Evolutionary conservation across 2,888 invertebrate genomes (phyloP), one percentile per base, ranked within the genome.

Genomic region (Drosophila mimica): DNA sequence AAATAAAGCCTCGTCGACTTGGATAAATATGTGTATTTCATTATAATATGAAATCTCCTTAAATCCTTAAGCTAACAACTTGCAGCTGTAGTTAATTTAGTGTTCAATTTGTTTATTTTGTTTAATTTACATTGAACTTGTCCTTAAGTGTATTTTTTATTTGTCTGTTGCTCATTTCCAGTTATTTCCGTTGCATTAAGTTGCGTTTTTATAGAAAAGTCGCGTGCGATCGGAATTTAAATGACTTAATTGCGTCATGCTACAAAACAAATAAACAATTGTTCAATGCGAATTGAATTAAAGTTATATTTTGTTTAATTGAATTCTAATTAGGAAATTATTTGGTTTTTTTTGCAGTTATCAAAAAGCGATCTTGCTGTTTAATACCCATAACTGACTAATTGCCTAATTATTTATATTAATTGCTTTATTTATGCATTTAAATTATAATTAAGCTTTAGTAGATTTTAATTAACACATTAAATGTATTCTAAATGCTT

Each of bases 141-240:
- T 75, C 73, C 67, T 62, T 46, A 54, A 25, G 33, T 20, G 17
- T 25, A 17, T 17, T 36, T 57, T 43, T 40, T 25, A 15, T 53
- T 20, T 46, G 13, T 30, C 31, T 53, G 38, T n/a, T 34, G 46
- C 53, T 76, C 36, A 61, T 33, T 64, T 65, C 34, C 34, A 70
- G 59, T 38, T 60, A 71, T 70, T 77, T 76, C 80, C 80, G 76
- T 62, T 65, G 70, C 36, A 49, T 51, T 36, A 28, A 53, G n/a
- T 40, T 53, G 28, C 17, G 33, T 69, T 59, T 62, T 33, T 15
- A 34, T 25, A 48, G 59, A 60, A 64, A 60, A 65, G 28, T 60
- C 52, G 51, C 56, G 38, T 76, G 56, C 40, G 48, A 20, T 49
- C 40, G 65, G 70, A 56, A 63, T 80, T 65, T 57, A 34, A 80